Base-by-base conservation (phyloP, 1,140 invertebrate species). In the Helicoverpa armigera region DNA sequence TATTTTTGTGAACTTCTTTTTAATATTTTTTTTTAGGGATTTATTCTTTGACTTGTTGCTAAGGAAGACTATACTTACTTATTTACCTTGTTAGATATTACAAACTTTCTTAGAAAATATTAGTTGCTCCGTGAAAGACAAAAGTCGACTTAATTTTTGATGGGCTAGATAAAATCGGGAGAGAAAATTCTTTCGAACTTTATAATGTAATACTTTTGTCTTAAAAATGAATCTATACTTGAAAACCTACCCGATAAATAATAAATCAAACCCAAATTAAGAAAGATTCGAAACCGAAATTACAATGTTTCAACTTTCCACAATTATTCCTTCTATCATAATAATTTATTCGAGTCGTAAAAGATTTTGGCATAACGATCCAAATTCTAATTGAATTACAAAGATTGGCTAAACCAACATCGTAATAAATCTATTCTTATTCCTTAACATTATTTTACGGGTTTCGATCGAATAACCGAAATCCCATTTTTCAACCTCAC, bases 361-460 rank as follows among this genome's bases (percentile, higher is more conserved):
- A 60, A 60, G 18, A 23, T 23, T 12, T 60, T 29, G 2, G 4
- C 23, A 31, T 23, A 13, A 12, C 23, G 29, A 13, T 23, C 23
- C 4, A 61, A 5, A 31, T 29, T 61, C 12, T 14, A 12, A 29
- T 61, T 31, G 12, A 61, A 58, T 58, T 23, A 58, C 16, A 18
- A 11, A 31, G 12, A 23, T 61, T 13, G 23, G 58, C 23, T 31
- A 29, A 54, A 31, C 69, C 43, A 69, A 50, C 65, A 51, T 4
- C 2, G 14, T 65, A 31, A 31, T 7, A 54, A 72, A 72, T 54
- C 65, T 18, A 50, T 16, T 67, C 35, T 65, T n/a, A 29, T 54
- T 72, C 69, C 31, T 29, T 9, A 54, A 72, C 51, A 54, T 72
- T 72, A 53, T 53, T 53, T 69, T 69, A 69, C 35, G 29, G 69